Evolutionary conservation across 2,888 invertebrate species (phyloP).

Genomic region (Apodemia duryi): DNA sequence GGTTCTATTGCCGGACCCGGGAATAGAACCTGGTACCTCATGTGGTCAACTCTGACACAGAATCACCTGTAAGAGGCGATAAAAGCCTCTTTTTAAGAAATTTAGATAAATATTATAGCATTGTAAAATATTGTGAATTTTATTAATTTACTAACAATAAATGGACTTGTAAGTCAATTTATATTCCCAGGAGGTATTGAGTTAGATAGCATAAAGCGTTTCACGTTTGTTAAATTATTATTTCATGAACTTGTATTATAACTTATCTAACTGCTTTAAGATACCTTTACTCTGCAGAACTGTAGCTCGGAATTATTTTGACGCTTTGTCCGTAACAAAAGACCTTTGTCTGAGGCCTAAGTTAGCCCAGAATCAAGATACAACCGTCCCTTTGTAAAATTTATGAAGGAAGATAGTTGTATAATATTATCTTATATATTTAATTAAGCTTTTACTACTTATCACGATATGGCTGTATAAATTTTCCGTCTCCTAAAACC

Average conservation of each 20-base stretch:
- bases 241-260: conserved; percentile 1
- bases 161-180: background rate
- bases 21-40: no score
- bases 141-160: no score
- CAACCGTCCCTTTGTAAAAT: conserved; percentile 8
- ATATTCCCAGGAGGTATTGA: background rate
- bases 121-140: background rate
- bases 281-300: conserved; percentile 7
- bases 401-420: background rate
- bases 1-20: no score
- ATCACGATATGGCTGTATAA: background rate
- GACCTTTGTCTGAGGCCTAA: conserved; percentile 14
- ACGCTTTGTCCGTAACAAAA: conserved; percentile 20
- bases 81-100: no score
- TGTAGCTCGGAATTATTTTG: conserved; percentile 8
- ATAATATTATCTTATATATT: background rate
- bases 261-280: conserved; percentile 12
- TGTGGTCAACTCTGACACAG: no score
- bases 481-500: conserved; percentile 53
- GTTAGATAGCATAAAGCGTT: background rate
- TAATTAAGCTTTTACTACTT: background rate
- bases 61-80: no score
- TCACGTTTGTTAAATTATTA: conserved; percentile 1
- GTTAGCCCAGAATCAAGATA: conserved; percentile 12
- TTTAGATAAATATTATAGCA: background rate